Base-by-base conservation (phyloP, 2,113 vertebrate genomes). In the Notarius quadriscutis region DNA sequence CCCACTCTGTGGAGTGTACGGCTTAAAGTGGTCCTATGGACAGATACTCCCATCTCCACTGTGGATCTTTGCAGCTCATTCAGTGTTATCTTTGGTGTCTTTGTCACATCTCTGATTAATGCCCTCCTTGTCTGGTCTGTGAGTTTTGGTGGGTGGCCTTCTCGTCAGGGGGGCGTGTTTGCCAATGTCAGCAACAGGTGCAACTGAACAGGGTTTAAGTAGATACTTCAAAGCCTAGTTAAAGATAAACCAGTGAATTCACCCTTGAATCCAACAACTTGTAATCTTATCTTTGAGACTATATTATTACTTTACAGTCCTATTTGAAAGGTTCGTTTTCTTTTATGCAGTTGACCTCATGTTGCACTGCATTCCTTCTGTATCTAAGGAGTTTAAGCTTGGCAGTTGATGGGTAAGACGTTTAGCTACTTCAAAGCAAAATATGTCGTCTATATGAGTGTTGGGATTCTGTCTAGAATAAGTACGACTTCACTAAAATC, bases 171-270 rank as follows among this genome's bases (percentile, higher is more conserved):
- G 34, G 34, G 34, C 2, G 34, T 2, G 34, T 41, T 41, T 41
- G 41, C 4, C 3, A 41, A 15, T 14, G 2, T 53, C 48, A 14
- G 74, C 50, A 10, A 14, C 22, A 5, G 0, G 7, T 86, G 81
- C 75, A 34, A 82, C 55, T 8, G 5, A 75, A 50, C 8, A 11
- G n/a, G 34, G 50, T 84, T 84, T 7, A n/a, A 7, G 5, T 75
- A 75, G 55, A 62, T 4, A 53, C 74, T 48, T 72, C 11, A 71
- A 58, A 51, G 51, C 67, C 53, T 77, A 34, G 91, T 88, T 60
- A 93, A 91, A 93, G 15, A 93, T 93, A 89, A 81, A 93, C 86
- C 84, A 48, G 17, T 82, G 84, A 83, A 75, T 57, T 91, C 58
- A 86, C 53, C 81, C 83, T 84, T 88, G 30, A 87, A 74, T 67